phyloP scores from a whole-genome alignment of 2,888 invertebrate species.

The Leptopterna dolabrata region DNA sequence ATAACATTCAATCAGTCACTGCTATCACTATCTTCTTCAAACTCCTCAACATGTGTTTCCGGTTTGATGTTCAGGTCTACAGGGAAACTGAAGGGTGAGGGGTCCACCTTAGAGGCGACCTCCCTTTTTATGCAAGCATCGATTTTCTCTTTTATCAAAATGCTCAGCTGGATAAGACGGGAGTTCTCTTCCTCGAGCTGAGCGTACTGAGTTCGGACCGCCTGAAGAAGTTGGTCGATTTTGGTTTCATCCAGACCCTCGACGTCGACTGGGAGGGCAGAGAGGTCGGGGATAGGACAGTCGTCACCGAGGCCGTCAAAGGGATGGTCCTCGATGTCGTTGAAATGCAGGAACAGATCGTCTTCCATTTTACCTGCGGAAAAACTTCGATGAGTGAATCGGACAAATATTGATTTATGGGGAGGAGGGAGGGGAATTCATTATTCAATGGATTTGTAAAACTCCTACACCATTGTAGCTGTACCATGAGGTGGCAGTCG shows the following conservation, averaged over 20 bases:
- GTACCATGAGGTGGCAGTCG: too few relatives aligned
- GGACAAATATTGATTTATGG: background rate
- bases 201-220: background rate
- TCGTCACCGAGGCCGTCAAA: background rate
- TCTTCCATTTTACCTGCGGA: background rate
- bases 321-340: background rate
- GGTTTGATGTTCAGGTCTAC: constrained; percentile 12
- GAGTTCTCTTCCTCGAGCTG: constrained; percentile 17
- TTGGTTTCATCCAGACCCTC: background rate
- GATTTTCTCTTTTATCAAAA: constrained; percentile 11
- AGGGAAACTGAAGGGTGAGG: background rate
- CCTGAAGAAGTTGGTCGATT: constrained; percentile 6
- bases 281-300: background rate
- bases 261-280: background rate
- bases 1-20: background rate
- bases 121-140: background rate
- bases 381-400: background rate
- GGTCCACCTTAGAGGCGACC: background rate
- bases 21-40: background rate
- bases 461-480: too few relatives aligned
- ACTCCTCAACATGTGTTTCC: background rate
- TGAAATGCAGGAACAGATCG: background rate
- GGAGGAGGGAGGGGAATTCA: too few relatives aligned
- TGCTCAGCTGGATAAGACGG: background rate
- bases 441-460: background rate